Conservation (phyloP, 2,888 invertebrate genomes). For the Eilema sororculum region DNA sequence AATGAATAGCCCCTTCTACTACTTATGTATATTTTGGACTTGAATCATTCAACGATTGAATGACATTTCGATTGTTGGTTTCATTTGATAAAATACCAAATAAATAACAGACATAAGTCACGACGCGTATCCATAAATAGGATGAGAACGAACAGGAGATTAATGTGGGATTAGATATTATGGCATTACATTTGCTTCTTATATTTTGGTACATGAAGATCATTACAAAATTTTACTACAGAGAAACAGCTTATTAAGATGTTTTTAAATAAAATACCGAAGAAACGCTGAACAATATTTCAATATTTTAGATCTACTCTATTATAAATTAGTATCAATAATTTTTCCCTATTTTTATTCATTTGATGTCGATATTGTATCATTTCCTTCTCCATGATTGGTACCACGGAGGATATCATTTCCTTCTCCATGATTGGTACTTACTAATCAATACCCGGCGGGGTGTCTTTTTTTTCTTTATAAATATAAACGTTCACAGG, state of each 20-base stretch:
- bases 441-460: neutral
- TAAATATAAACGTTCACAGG: neutral
- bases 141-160: slow-evolving; percentile 12
- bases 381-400: too few relatives aligned
- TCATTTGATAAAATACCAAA: slow-evolving; percentile 47
- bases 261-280: neutral
- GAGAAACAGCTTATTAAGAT: neutral
- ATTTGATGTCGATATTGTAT: too few relatives aligned
- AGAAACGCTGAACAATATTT: neutral
- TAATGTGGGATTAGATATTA: slow-evolving; percentile 1
- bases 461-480: neutral
- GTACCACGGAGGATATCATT: too few relatives aligned
- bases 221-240: neutral
- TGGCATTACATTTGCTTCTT: neutral
- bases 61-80: slow-evolving; percentile 45
- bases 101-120: slow-evolving; percentile 48
- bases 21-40: slow-evolving; percentile 61
- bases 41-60: slow-evolving; percentile 37
- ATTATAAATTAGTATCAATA: too few relatives aligned
- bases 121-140: slow-evolving; percentile 20
- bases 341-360: too few relatives aligned
- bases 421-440: too few relatives aligned
- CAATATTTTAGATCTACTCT: too few relatives aligned
- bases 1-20: slow-evolving; percentile 64
- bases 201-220: neutral